phyloP scores from a whole-genome alignment of 2,888 invertebrate genomes.

The Eurois occulta region DNA sequence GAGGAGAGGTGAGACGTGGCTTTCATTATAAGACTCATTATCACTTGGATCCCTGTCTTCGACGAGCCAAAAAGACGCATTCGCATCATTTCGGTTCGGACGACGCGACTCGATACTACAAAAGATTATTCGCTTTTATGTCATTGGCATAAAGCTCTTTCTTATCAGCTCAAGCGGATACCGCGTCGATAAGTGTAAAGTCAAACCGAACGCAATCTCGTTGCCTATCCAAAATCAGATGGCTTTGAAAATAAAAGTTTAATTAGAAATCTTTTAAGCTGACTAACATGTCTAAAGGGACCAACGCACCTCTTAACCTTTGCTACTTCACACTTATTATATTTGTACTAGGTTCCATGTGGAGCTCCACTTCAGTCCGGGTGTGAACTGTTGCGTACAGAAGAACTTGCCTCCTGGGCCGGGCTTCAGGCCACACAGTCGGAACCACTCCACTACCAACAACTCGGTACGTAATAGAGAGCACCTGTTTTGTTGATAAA shows the following conservation, averaged over 20 bases:
- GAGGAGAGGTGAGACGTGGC: constrained; percentile 91
- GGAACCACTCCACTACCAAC: constrained; percentile 94
- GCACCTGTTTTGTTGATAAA: background rate
- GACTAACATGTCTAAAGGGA: background rate
- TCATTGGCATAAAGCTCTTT: background rate
- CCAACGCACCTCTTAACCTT: background rate
- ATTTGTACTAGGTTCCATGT: constrained; percentile 95
- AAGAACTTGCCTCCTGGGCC: constrained; percentile 98
- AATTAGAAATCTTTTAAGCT: background rate
- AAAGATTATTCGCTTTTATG: background rate
- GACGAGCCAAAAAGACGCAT: background rate
- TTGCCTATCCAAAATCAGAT: background rate
- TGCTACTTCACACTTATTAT: background rate
- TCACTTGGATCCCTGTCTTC: background rate
- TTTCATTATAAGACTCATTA: background rate
- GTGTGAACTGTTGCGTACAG: constrained; percentile 98
- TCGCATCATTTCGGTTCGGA: background rate
- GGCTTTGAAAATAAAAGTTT: background rate
- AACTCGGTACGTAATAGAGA: constrained; percentile 82
- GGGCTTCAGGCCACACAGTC: constrained; percentile 97
- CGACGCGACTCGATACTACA: background rate
- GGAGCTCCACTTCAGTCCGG: constrained; percentile 99
- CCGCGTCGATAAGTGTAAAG: background rate
- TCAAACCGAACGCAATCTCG: background rate
- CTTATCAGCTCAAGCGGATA: background rate